A percentile compares a stretch with the other conserved stretches of the same genome.
Conservation (phyloP, 2,888 invertebrate species). For the Mechanitis mazaeus region DNA sequence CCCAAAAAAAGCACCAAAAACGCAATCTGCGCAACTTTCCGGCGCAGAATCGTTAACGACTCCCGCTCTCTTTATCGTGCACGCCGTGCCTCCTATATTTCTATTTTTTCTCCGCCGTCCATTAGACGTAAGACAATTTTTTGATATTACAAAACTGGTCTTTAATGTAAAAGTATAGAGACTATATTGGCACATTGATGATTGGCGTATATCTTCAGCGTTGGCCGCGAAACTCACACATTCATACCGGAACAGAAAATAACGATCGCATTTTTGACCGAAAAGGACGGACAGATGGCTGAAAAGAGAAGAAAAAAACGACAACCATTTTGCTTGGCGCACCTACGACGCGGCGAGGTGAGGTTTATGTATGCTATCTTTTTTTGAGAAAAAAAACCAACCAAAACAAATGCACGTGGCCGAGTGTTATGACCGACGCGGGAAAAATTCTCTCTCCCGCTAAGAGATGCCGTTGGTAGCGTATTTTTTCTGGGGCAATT, state of each 20-base stretch:
- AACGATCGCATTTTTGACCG: constrained; percentile 78
- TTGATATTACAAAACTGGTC: constrained; percentile 35
- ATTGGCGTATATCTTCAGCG: constrained; percentile 53
- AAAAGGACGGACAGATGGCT: constrained; percentile 77
- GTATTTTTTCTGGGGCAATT: constrained; percentile 57
- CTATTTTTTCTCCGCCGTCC: constrained; percentile 72
- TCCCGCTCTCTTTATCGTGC: constrained; percentile 76
- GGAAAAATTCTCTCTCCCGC: constrained; percentile 64
- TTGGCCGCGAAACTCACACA: constrained; percentile 67
- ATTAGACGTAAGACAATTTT: constrained; percentile 67
- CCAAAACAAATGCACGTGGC: constrained; percentile 77
- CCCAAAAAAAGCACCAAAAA: constrained; percentile 78
- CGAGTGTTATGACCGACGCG: constrained; percentile 72
- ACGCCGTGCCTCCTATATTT: constrained; percentile 75
- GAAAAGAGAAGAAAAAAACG: constrained; percentile 78
- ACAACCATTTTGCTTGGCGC: constrained; percentile 75
- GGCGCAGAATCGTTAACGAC: constrained; percentile 78
- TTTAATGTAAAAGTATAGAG: constrained; percentile 23
- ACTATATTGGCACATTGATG: constrained; percentile 30
- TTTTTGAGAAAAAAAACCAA: constrained; percentile 72
- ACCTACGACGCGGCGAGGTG: constrained; percentile 66
- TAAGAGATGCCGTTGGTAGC: constrained; percentile 72
- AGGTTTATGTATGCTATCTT: constrained; percentile 71
- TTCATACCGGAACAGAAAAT: constrained; percentile 74
- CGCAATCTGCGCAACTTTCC: constrained; percentile 78